A percentile compares a stretch with the other conserved stretches of the same genome.
Conservation (phyloP, 2,888 invertebrate genomes). For the Diogma glabrata region DNA sequence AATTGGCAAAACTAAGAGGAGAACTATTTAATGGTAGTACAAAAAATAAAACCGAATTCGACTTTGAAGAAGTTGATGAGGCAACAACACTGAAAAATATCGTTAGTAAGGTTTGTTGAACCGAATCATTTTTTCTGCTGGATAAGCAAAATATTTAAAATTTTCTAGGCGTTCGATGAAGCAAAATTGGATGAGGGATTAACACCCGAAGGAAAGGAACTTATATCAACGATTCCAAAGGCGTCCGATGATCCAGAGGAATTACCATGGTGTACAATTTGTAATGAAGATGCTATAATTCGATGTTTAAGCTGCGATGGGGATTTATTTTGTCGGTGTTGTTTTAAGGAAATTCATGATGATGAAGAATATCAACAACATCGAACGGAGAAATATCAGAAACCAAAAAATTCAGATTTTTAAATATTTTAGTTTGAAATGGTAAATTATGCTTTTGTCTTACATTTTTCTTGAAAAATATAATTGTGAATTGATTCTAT, state of each 20-base stretch:
- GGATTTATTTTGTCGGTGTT: slow-evolving; percentile 68
- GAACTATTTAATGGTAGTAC: slow-evolving; percentile 19
- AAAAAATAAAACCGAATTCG: neutral
- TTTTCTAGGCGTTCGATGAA: slow-evolving; percentile 39
- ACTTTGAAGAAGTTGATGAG: slow-evolving; percentile 34
- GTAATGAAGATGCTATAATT: slow-evolving; percentile 65
- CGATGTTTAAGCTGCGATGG: slow-evolving; percentile 65
- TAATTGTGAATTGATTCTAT: no score
- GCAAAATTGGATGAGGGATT: slow-evolving; percentile 35
- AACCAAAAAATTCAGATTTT: no score
- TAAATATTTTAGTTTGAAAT: no score
- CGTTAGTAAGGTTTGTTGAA: slow-evolving; percentile 24
- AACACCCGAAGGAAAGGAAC: slow-evolving; percentile 35
- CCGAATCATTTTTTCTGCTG: no score
- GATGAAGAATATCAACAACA: slow-evolving; percentile 41
- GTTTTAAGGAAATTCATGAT: slow-evolving; percentile 61
- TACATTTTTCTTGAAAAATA: no score
- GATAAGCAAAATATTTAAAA: no score
- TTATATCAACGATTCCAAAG: slow-evolving; percentile 23
- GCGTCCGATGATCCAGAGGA: slow-evolving; percentile 39
- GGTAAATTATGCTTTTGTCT: no score
- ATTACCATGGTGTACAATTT: slow-evolving; percentile 74
- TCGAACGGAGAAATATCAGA: slow-evolving; percentile 26
- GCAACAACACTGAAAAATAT: slow-evolving; percentile 32
- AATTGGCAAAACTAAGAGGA: slow-evolving; percentile 41